Conservation (phyloP, 2,888 invertebrate species). For the Drosophila histrio region DNA sequence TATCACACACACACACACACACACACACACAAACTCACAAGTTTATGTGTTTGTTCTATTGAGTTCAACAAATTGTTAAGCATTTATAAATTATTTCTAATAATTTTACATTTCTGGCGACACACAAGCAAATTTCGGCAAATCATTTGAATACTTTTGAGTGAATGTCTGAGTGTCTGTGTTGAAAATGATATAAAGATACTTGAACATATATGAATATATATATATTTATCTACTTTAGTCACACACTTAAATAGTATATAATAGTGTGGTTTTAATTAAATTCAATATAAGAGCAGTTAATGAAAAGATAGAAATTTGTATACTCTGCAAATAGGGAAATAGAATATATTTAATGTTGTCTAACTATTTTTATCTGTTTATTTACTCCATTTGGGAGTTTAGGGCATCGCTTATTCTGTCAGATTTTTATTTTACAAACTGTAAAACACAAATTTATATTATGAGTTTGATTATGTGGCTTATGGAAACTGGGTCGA, state of each 20-base stretch:
- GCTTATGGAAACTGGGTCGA: constrained; percentile 41
- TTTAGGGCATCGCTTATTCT: background rate
- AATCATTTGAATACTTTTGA: constrained; percentile 47
- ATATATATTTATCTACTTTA: constrained; percentile 15
- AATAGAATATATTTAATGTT: background rate
- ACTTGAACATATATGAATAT: background rate
- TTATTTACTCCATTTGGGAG: background rate
- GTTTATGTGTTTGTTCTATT: constrained; percentile 12
- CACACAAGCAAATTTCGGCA: constrained; percentile 44
- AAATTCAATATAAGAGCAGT: constrained; percentile 9
- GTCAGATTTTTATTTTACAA: background rate
- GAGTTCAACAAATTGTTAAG: constrained; percentile 63
- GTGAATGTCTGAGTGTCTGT: background rate
- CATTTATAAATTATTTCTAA: constrained; percentile 67
- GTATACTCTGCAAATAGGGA: constrained; percentile 5
- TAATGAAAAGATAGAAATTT: constrained; percentile 19
- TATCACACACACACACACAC: constrained; percentile 15
- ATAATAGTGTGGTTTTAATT: constrained; percentile 16
- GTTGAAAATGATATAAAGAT: background rate
- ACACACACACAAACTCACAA: background rate
- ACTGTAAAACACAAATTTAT: constrained; percentile 17
- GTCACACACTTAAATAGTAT: constrained; percentile 1
- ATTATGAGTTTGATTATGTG: constrained; percentile 43
- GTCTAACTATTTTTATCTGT: background rate
- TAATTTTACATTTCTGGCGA: constrained; percentile 63